Evolutionary conservation across 2,888 invertebrate genomes (phyloP).

Genomic region (Hypomecis atomaria): DNA sequence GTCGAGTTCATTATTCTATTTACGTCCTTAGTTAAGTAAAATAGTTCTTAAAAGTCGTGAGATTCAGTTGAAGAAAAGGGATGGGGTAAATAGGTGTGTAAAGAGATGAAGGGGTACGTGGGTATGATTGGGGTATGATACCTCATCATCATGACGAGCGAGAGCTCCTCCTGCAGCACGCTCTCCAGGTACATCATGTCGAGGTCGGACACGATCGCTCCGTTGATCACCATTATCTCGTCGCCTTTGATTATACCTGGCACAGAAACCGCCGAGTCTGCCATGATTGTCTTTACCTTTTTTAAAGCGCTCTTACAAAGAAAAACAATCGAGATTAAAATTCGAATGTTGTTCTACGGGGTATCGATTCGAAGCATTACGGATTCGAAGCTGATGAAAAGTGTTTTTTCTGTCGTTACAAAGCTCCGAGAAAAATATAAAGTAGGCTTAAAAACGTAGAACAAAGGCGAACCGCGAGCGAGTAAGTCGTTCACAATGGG

Average conservation of each 20-base stretch:
- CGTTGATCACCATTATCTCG: constrained; percentile 99
- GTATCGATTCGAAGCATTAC: constrained; percentile 39
- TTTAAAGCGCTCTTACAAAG: constrained; percentile 45
- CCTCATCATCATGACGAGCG: constrained; percentile 98
- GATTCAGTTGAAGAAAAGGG: constrained; percentile 5
- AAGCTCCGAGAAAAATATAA: constrained; percentile 33
- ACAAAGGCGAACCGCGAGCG: constrained; percentile 38
- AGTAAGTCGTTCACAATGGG: constrained; percentile 36
- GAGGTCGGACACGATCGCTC: constrained; percentile 98
- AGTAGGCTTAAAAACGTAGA: constrained; percentile 40
- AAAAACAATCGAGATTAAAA: constrained; percentile 48
- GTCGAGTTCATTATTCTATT: constrained; percentile 37
- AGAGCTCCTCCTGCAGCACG: constrained; percentile 96
- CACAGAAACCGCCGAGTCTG: constrained; percentile 66
- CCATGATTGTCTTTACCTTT: constrained; percentile 58
- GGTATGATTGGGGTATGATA: constrained; percentile 55
- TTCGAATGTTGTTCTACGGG: constrained; percentile 32
- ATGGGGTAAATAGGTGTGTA: constrained; percentile 11
- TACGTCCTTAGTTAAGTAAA: constrained; percentile 29
- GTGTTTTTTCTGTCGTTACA: constrained; percentile 30
- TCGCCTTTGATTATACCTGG: constrained; percentile 98
- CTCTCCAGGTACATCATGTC: constrained; percentile 99
- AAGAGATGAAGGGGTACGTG: constrained; percentile 16
- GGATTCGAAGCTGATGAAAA: constrained; percentile 36
- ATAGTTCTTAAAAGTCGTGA: constrained; percentile 20